phyloP scores from a whole-genome alignment of 2,797 vertebrate species.

The Syndactyla subalaris region DNA sequence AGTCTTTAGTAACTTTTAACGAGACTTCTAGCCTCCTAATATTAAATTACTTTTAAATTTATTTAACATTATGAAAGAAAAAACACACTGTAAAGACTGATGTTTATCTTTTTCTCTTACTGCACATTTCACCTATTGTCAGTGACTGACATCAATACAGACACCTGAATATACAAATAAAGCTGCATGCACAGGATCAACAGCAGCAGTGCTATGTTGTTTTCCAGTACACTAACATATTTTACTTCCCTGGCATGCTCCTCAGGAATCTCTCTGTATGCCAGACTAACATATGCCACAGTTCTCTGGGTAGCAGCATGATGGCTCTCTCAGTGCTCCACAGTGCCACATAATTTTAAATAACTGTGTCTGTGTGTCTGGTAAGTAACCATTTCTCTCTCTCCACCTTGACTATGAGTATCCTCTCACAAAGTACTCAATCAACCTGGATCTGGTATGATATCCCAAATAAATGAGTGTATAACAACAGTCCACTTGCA shows the following conservation, averaged over 20 bases:
- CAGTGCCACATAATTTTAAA: background rate
- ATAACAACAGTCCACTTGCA: background rate
- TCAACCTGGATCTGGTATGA: background rate
- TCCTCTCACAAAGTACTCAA: background rate
- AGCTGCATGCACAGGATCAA: background rate
- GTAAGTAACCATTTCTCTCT: background rate
- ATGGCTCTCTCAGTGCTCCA: background rate
- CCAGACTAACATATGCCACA: background rate
- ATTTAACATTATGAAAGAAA: background rate
- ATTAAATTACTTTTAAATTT: background rate
- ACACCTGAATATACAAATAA: background rate
- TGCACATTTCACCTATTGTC: background rate
- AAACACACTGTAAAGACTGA: background rate
- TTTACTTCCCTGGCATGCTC: background rate
- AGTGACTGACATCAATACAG: background rate
- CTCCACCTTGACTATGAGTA: background rate
- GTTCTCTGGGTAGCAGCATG: background rate
- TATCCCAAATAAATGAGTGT: background rate
- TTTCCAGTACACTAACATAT: background rate
- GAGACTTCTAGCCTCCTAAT: background rate
- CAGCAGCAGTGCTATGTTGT: background rate
- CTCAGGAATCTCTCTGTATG: background rate
- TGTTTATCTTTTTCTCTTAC: background rate
- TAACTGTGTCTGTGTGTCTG: background rate
- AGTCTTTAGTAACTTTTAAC: background rate